Base-by-base conservation (phyloP, 2,113 vertebrate genomes). In the Grantiella picta region DNA sequence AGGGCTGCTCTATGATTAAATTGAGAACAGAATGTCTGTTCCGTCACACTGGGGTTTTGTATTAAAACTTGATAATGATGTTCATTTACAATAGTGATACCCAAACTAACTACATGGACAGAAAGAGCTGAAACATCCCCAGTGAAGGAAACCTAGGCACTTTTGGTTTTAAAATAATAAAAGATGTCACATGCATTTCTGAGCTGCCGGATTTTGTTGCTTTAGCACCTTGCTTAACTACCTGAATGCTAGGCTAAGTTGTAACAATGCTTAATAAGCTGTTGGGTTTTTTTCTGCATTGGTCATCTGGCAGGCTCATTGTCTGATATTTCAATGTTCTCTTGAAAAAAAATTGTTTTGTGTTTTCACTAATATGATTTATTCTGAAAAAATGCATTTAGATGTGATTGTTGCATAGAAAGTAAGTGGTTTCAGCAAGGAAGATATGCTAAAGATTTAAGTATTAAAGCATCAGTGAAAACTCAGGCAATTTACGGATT, bases 261-360 rank as follows among this genome's bases (percentile, higher is more conserved):
- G 23, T 59, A 57, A 29, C 5, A 14, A 33, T 44, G 23, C 15
- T 66, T 72, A 65, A 33, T 44, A 36, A 68, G 63, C 15, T 21
- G 9, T 24, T 27, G 18, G 3, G 1, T 0, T 3, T 35, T 72
- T 54, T 61, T 6, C 27, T 82, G 15, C 8, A 2, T 18, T 50
- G 33, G 3, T 82, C 49, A 40, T 11, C 40, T 56, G 21, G 42
- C 40, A 54, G 33, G 21, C 27, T 83, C 10, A 0, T n/a, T 78
- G 29, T 53, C 59, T 80, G 45, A 19, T 68, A 3, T 50, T 86
- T 52, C 33, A 31, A 7, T 25, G 24, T 35, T 28, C 12, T 61
- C 14, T 38, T 70, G 17, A 91, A 85, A 87, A 64, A 15, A 44
- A 52, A 60, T 52, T 76, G 25, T 60, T 33, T 28, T 38, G 4